A percentile compares a stretch with the other conserved stretches of the same genome.
Conservation (phyloP, 2,888 invertebrate genomes). For the Bruchidius siliquastri region DNA sequence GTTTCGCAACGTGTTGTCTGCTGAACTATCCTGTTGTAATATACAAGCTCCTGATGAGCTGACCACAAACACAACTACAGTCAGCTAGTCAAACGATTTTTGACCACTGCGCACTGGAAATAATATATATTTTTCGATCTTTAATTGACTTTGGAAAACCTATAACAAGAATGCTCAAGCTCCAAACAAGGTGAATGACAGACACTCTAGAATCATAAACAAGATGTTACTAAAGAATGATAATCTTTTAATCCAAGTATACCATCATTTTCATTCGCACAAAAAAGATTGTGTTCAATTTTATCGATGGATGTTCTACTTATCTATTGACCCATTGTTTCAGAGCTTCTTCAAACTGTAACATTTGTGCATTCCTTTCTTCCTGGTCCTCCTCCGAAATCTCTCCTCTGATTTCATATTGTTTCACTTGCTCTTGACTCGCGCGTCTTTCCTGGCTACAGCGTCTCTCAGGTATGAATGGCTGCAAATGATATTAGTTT, state of each 20-base stretch:
- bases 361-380: constrained; percentile 39
- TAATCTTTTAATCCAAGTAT: background rate
- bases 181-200: too few species aligned
- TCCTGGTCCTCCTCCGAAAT: constrained; percentile 30
- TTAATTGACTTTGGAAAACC: too few species aligned
- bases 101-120: too few species aligned
- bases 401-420: constrained; percentile 28
- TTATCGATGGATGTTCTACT: background rate
- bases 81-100: too few species aligned
- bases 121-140: too few species aligned
- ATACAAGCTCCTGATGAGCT: too few species aligned
- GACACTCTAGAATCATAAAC: too few species aligned
- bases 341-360: constrained; percentile 60
- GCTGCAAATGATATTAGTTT: constrained; percentile 10
- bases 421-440: constrained; percentile 22
- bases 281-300: background rate
- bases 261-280: background rate
- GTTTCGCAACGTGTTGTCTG: too few species aligned
- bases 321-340: constrained; percentile 66
- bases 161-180: too few species aligned
- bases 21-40: too few species aligned
- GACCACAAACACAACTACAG: too few species aligned
- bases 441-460: constrained; percentile 25
- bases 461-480: constrained; percentile 24
- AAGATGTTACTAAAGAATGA: too few species aligned